Evolutionary conservation across 2,797 vertebrate species (phyloP).

Genomic region (Lycodopsis pacificus): DNA sequence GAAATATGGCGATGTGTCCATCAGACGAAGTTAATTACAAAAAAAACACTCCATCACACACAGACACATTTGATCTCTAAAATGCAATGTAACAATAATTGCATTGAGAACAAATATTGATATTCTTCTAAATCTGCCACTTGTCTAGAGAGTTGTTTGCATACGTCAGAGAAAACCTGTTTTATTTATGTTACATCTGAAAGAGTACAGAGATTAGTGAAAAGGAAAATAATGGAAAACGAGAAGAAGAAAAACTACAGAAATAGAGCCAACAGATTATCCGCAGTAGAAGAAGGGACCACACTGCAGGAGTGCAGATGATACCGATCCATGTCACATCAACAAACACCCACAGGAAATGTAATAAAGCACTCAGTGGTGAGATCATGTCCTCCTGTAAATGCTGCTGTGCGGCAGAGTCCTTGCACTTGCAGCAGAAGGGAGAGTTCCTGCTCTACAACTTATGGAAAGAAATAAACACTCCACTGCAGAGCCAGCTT

Average conservation of each 20-base stretch:
- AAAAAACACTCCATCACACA: not conserved
- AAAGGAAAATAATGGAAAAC: not conserved
- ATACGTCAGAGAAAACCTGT: not conserved
- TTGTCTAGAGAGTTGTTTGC: not conserved
- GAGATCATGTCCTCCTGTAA: constrained; percentile 44
- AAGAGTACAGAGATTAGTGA: not conserved
- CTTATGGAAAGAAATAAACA: not conserved
- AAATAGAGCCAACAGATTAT: constrained; percentile 5
- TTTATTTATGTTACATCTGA: not conserved
- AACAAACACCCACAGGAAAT: constrained; percentile 63
- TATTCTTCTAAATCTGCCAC: not conserved
- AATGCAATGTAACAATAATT: not conserved
- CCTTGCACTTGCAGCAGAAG: constrained; percentile 16
- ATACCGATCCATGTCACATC: constrained; percentile 44
- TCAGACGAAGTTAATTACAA: not conserved
- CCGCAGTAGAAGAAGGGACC: not conserved
- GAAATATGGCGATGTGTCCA: not conserved
- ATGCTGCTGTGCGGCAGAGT: constrained; percentile 31
- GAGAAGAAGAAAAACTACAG: not conserved
- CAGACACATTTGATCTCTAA: not conserved
- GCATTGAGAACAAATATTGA: not conserved
- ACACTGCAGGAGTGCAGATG: constrained; percentile 22
- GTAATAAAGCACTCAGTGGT: constrained; percentile 54
- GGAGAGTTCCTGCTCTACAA: constrained; percentile 6
- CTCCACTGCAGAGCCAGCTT: constrained; percentile 18